Base-by-base conservation (phyloP, 2,797 vertebrate genomes). In the Spinibarbus caldwelli region DNA sequence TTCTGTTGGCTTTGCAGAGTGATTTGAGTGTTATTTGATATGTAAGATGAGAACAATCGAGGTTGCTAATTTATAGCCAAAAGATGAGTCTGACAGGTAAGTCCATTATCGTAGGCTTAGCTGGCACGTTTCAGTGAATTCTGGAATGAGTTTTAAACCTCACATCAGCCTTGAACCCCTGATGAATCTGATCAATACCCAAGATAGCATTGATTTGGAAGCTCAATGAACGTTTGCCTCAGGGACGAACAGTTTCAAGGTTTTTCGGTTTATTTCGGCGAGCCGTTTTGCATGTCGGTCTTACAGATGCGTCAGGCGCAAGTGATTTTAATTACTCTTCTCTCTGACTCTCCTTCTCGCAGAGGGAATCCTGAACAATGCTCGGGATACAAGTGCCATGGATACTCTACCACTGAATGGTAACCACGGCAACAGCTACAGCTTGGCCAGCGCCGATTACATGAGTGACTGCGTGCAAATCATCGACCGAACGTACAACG, bases 341-440 rank as follows among this genome's bases (percentile, higher is more conserved):
- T 72, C 89, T 90, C 34, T 88, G 75, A 90, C 89, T 85, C 54
- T 90, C 86, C 97, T 89, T 97, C 95, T 98, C 97, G 94, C 98
- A 99, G 98, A 99, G 97, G 98, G 97, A 97, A 97, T 99, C 95
- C 97, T 99, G 97, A 99, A 99, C 98, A 99, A 99, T 98, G 98
- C 98, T 97, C 97, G 98, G 97, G 98, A 99, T 98, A 98, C 98
- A 99, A 99, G 97, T 99, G 97, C 98, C 97, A 99, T 98, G 98
- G 98, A 99, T 99, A 99, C 98, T 99, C 98, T 99, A 99, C 98
- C 98, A 98, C 98, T 99, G 97, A 99, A 99, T 99, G 98, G 98
- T 99, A 99, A 98, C 97, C 98, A 99, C 90, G 97, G 97, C 95
- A 98, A 99, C 95, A 99, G 96, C 94, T 99, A 99, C 96, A 98